Conservation (phyloP, 2,113 vertebrate species). For the Mus spicilegus region DNA sequence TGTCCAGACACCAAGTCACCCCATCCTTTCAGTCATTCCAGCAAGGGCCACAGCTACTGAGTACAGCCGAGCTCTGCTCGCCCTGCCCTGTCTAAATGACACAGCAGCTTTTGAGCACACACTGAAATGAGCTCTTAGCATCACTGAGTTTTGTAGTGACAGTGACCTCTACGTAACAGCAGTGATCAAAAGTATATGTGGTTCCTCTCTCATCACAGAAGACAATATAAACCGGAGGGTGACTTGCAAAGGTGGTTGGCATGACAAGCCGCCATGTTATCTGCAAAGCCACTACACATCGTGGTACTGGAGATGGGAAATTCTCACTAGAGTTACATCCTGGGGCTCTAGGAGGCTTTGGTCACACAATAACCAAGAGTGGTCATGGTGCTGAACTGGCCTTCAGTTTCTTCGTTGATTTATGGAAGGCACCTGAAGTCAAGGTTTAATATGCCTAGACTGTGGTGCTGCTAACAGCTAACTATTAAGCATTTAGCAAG, state of each 20-base stretch:
- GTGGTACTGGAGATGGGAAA: not conserved
- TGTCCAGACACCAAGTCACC: not conserved
- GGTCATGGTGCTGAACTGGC: not conserved
- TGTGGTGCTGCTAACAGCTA: not conserved
- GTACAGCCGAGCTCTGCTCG: not conserved
- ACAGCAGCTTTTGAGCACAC: not conserved
- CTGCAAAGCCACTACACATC: not conserved
- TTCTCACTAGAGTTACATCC: not conserved
- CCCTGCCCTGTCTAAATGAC: not conserved
- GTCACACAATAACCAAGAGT: not conserved
- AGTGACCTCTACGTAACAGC: not conserved
- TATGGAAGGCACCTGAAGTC: constrained; percentile 9
- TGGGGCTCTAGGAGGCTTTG: not conserved
- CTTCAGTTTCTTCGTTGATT: not conserved
- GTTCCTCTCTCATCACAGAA: not conserved
- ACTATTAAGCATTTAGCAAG: not conserved
- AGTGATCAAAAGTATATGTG: not conserved
- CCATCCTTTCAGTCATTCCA: not conserved
- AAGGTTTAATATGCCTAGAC: not conserved
- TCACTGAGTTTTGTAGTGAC: not conserved
- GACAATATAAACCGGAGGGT: not conserved
- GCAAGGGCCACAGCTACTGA: not conserved
- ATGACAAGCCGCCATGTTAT: not conserved
- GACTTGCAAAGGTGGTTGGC: not conserved
- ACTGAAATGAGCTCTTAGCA: not conserved